Conservation (phyloP, 2,888 invertebrate genomes). For the Lysandra bellargus region DNA sequence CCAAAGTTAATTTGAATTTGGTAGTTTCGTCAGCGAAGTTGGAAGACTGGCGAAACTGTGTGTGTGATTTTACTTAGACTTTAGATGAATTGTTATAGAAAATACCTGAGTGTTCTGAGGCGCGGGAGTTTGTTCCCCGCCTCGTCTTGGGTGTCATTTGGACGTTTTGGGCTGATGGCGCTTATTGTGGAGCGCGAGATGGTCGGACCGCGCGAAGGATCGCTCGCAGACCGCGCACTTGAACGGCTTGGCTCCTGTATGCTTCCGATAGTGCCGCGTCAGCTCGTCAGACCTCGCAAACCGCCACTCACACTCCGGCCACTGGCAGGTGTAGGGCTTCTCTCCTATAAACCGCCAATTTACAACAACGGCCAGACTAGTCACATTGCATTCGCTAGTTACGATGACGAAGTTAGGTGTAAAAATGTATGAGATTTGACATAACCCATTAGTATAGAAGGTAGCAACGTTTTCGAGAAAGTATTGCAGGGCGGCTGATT, state of each 20-base stretch:
- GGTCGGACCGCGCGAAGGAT: constrained; percentile 96
- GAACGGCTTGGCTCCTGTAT: constrained; percentile 98
- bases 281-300: constrained; percentile 97
- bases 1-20: too few species aligned
- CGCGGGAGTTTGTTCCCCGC: constrained; percentile 69
- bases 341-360: constrained; percentile 84
- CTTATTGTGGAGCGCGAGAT: constrained; percentile 97
- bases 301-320: constrained; percentile 99
- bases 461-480: too few species aligned
- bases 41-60: too few species aligned
- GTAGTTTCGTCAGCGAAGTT: too few species aligned
- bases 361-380: neutral
- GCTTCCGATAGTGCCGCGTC: constrained; percentile 97
- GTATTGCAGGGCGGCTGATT: too few species aligned
- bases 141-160: constrained; percentile 82
- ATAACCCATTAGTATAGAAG: too few species aligned
- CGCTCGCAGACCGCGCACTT: constrained; percentile 97
- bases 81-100: neutral
- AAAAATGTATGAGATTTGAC: too few species aligned
- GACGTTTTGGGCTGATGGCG: constrained; percentile 94
- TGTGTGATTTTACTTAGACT: too few species aligned
- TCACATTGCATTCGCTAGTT: too few species aligned
- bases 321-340: constrained; percentile 98
- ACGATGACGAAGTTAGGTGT: too few species aligned
- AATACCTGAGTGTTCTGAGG: constrained; percentile 62